Conservation (phyloP, 2,113 vertebrate species). For the Bettongia penicillata region DNA sequence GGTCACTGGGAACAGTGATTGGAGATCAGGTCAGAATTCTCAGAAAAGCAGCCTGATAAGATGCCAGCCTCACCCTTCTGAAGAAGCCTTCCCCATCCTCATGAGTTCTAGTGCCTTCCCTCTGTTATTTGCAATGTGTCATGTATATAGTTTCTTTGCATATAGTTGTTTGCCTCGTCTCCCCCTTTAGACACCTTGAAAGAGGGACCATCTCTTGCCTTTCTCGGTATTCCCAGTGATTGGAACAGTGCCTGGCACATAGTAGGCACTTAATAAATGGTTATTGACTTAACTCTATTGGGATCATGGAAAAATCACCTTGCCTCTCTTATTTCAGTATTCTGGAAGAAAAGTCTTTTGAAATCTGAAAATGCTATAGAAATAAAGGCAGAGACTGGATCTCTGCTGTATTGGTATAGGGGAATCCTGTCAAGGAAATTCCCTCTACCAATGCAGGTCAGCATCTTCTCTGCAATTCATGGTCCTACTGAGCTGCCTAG, state of each 20-base stretch:
- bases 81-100: not conserved
- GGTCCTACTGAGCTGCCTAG: not conserved
- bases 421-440: not conserved
- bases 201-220: not conserved
- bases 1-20: not conserved
- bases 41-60: not conserved
- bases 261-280: not conserved
- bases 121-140: not conserved
- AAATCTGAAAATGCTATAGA: not conserved
- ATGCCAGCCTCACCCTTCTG: not conserved
- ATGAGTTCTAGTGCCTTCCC: not conserved
- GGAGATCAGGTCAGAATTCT: not conserved
- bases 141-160: not conserved
- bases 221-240: not conserved
- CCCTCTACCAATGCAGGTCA: not conserved
- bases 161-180: not conserved
- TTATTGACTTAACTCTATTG: not conserved
- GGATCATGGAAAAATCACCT: not conserved
- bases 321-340: not conserved
- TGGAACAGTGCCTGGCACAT: not conserved
- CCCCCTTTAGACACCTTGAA: not conserved
- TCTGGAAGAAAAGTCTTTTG: not conserved
- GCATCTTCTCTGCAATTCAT: not conserved
- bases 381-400: not conserved
- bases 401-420: not conserved